Conservation (phyloP, 2,797 vertebrate genomes). For the Phalanger gymnotis region DNA sequence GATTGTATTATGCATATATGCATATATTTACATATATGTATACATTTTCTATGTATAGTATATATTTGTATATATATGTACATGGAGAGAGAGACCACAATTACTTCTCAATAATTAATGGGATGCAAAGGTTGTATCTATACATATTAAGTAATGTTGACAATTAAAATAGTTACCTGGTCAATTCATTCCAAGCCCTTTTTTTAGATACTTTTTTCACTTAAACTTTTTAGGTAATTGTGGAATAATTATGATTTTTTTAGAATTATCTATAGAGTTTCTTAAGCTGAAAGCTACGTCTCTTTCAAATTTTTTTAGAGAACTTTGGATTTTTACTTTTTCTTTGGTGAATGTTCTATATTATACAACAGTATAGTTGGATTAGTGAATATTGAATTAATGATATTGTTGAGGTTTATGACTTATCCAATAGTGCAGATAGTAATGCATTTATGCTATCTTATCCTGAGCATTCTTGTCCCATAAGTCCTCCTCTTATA, state of each 20-base stretch:
- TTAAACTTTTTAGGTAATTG: background rate
- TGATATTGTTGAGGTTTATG: background rate
- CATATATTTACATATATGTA: too few relatives aligned
- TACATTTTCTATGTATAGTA: too few relatives aligned
- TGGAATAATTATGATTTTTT: background rate
- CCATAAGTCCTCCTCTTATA: background rate
- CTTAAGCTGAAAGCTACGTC: background rate
- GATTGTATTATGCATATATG: too few relatives aligned
- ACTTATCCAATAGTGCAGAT: background rate
- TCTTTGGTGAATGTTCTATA: background rate
- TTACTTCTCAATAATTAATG: background rate
- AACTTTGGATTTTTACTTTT: background rate
- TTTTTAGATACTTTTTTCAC: background rate
- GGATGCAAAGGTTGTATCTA: background rate
- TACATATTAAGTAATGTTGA: background rate
- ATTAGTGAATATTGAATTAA: background rate
- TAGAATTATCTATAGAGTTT: background rate
- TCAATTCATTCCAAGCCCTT: background rate
- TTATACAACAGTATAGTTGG: background rate
- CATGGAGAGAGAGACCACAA: too few relatives aligned
- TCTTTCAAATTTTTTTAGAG: background rate
- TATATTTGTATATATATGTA: too few relatives aligned
- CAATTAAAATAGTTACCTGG: background rate
- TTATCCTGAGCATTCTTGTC: background rate
- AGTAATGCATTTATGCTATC: background rate